A percentile compares a stretch with the other conserved stretches of the same genome.
These are phyloP conservation scores for Neomonachus schauinslandi DNA, from an alignment of 2,113 vertebrate genomes.

Conservation along the genomic window DNA sequence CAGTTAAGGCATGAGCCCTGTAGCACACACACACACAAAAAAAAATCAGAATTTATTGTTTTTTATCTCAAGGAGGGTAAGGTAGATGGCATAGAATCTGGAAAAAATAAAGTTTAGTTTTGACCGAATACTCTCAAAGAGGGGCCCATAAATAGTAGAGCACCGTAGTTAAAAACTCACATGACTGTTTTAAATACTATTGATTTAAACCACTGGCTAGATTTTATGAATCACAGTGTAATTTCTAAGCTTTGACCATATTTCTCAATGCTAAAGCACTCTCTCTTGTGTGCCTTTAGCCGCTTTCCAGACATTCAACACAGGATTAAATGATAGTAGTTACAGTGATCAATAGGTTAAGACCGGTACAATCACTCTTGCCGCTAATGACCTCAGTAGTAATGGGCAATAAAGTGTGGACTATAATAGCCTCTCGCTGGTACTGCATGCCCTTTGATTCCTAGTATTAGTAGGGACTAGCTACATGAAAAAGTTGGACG, in stretches of 20 bases:
- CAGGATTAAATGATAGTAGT: conserved; percentile 99
- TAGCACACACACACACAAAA: conserved; percentile 64
- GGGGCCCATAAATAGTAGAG: conserved; percentile 88
- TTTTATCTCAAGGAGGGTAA: conserved; percentile 80
- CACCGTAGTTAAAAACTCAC: conserved; percentile 89
- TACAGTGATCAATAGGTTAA: conserved; percentile 99
- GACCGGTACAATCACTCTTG: conserved; percentile 97
- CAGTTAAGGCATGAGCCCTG: conserved; percentile 72
- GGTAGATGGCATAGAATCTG: conserved; percentile 74
- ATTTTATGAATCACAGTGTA: conserved; percentile 92
- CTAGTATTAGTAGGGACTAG: conserved; percentile 88
- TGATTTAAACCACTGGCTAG: conserved; percentile 91
- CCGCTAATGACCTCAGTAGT: conserved; percentile 99
- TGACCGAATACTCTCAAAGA: conserved; percentile 85
- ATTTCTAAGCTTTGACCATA: conserved; percentile 89
- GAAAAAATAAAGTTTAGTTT: conserved; percentile 83
- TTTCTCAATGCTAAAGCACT: conserved; percentile 88
- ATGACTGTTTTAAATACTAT: conserved; percentile 93
- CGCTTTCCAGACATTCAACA: conserved; percentile 96
- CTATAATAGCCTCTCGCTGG: conserved; percentile 94
- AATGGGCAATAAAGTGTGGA: conserved; percentile 99
- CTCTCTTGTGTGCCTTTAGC: conserved; percentile 91
- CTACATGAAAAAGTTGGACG: conserved; percentile 84
- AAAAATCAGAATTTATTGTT: conserved; percentile 83
- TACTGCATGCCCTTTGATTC: conserved; percentile 90